Percentiles rank a stretch among this genome's conserved stretches.
Evolutionary conservation across 2,113 vertebrate species (phyloP).

Genomic region (Bothrops jararaca): DNA sequence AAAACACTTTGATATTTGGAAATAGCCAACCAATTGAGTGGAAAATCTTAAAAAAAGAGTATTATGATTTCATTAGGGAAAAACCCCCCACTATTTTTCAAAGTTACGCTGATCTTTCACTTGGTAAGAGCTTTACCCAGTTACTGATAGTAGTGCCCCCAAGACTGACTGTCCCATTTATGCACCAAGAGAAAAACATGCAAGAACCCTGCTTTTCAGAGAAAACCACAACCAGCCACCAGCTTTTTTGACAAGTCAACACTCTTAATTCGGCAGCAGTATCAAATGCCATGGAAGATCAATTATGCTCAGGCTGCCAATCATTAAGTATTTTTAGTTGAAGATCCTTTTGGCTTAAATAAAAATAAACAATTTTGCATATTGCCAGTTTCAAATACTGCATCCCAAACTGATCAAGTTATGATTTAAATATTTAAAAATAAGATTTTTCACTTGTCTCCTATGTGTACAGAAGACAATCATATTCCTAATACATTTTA

Average conservation of each 20-base stretch:
- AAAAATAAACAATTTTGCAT: neutral
- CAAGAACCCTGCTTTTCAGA: neutral
- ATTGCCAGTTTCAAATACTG: neutral
- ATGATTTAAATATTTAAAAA: neutral
- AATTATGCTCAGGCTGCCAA: neutral
- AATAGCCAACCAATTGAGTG: slow-evolving; percentile 41
- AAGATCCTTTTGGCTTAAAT: neutral
- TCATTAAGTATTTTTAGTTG: neutral
- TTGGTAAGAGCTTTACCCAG: neutral
- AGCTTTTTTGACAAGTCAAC: neutral
- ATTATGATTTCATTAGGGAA: slow-evolving; percentile 50
- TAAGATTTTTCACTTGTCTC: neutral
- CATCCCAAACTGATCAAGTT: too few species aligned
- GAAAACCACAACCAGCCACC: neutral
- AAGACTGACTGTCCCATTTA: neutral
- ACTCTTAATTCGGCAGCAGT: neutral
- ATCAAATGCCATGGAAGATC: neutral
- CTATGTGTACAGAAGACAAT: neutral
- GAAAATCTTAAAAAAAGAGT: slow-evolving; percentile 33
- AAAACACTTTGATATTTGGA: slow-evolving; percentile 66
- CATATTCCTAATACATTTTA: neutral
- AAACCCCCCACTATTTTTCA: slow-evolving; percentile 27
- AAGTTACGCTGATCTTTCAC: neutral
- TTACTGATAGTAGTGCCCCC: neutral
- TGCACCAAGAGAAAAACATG: neutral